Evolutionary conservation across 2,888 invertebrate genomes (phyloP), one percentile per base, ranked within the genome.

Genomic region (Eupelmus urozonus): DNA sequence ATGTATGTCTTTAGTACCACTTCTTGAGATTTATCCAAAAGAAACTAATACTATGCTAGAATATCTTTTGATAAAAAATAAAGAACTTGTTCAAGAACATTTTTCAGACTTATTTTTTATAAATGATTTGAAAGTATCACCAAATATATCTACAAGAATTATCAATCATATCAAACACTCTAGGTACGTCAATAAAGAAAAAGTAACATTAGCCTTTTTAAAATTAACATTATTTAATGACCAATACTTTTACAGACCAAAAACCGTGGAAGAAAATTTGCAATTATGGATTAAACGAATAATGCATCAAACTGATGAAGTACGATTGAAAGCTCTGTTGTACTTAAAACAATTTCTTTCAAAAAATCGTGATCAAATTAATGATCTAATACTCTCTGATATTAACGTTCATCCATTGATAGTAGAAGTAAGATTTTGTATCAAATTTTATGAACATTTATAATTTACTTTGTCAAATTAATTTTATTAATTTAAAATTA

Each of bases 91-190:
- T 40, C 92, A 93, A 70, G 90, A 92, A 1, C 92, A 95, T 85
- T 94, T 97, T 81, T 92, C 94, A 0, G 97, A 97, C 87, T 91
- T 98, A 42, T 97, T 97, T 90, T 98, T 98, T 84, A 91, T 97
- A 70, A 93, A 95, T 81, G 93, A 94, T 80, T 91, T 94, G 0
- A 91, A 92, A 25, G 91, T 95, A n/a, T 91, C 93, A 0, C 87
- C 90, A 1, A 93, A 93, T 82, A 92, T 97, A 29, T 91, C 92
- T 57, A 90, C 91, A 57, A 93, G 94, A 72, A 93, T 96, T 29
- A 91, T 91, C 65, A 91, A 91, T 20, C 92, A 86, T 40, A 87
- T 88, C 66, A 81, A 84, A 65, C 83, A 84, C 65, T 82, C 83
- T 3, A 84, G 78, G 83, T 86, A 81, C 42, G 2, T n/a, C n/a